A percentile compares a stretch with the other conserved stretches of the same genome.
phyloP scores from a whole-genome alignment of 2,797 vertebrate species.

The Myoxocephalus aenaeus region DNA sequence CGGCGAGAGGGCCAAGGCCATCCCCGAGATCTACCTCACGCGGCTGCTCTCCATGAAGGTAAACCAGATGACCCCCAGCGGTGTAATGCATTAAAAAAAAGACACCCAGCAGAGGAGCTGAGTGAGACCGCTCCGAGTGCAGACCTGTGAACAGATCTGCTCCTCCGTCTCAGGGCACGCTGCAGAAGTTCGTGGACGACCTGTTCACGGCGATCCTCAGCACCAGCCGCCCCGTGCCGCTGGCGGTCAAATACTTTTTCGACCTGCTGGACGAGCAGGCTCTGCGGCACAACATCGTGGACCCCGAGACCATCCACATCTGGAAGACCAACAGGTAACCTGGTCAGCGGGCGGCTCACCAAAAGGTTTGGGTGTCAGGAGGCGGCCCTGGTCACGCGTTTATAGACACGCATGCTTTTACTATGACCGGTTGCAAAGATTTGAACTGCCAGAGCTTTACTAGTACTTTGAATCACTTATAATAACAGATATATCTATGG shows the following conservation, averaged over 20 bases:
- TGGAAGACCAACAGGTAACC: slow-evolving; percentile 98
- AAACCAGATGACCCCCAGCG: background rate
- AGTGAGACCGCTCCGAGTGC: background rate
- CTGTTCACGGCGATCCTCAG: slow-evolving; percentile 96
- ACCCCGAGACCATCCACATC: slow-evolving; percentile 96
- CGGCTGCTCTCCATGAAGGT: slow-evolving; percentile 99
- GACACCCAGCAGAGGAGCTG: background rate
- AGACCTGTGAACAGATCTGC: background rate
- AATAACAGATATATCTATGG: background rate
- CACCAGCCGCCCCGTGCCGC: slow-evolving; percentile 93
- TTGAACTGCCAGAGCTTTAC: too few species aligned
- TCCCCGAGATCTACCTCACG: slow-evolving; percentile 97
- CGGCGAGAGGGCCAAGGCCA: slow-evolving; percentile 94
- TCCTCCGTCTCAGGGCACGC: slow-evolving; percentile 86
- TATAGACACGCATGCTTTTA: too few species aligned
- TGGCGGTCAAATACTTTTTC: slow-evolving; percentile 98
- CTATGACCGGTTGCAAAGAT: too few species aligned
- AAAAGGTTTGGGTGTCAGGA: background rate
- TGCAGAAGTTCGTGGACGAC: slow-evolving; percentile 99
- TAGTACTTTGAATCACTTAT: too few species aligned
- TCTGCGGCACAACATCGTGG: slow-evolving; percentile 89
- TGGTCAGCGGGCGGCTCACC: background rate
- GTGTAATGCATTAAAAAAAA: too few species aligned
- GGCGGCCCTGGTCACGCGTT: too few species aligned
- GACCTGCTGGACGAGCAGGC: slow-evolving; percentile 98